Conservation (phyloP, 2,888 invertebrate genomes). For the Caenorhabditis sp. region DNA sequence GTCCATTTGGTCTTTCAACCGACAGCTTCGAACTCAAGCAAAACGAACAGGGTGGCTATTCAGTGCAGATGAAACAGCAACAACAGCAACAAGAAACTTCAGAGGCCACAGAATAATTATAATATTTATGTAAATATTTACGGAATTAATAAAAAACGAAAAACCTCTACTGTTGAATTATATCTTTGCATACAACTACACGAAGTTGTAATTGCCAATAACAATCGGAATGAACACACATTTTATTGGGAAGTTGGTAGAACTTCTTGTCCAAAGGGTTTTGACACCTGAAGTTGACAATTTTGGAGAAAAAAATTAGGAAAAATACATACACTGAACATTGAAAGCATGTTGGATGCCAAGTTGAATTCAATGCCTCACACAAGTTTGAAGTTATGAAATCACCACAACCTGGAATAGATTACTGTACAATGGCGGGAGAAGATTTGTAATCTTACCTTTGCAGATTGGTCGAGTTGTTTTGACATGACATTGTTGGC, state of each 20-base stretch:
- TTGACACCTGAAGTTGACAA: slow-evolving; percentile 26
- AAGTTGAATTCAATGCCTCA: slow-evolving; percentile 31
- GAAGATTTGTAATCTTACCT: slow-evolving; percentile 7
- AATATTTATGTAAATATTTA: not conserved
- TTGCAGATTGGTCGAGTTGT: slow-evolving; percentile 35
- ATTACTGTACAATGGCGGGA: not conserved
- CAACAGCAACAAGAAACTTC: not conserved
- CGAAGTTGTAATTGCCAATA: slow-evolving; percentile 37
- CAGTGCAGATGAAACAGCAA: slow-evolving; percentile 58
- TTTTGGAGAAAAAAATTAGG: too few relatives aligned
- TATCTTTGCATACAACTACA: slow-evolving; percentile 11
- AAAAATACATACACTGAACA: slow-evolving; percentile 27
- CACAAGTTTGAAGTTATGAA: slow-evolving; percentile 30
- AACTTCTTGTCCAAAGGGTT: slow-evolving; percentile 26
- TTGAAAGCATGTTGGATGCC: slow-evolving; percentile 44
- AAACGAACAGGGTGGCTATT: slow-evolving; percentile 63
- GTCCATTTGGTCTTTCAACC: slow-evolving; percentile 65
- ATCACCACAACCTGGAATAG: slow-evolving; percentile 20
- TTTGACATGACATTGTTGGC: slow-evolving; percentile 32
- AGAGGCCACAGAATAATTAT: not conserved
- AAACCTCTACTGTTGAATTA: not conserved
- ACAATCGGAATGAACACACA: slow-evolving; percentile 34
- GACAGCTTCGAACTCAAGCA: slow-evolving; percentile 63
- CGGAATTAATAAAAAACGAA: not conserved
- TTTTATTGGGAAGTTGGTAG: slow-evolving; percentile 29